A percentile compares a stretch with the other conserved stretches of the same genome.
These are phyloP conservation scores for Cromileptes altivelis DNA, from an alignment of 2,113 vertebrate genomes.

Conservation along the genomic window DNA sequence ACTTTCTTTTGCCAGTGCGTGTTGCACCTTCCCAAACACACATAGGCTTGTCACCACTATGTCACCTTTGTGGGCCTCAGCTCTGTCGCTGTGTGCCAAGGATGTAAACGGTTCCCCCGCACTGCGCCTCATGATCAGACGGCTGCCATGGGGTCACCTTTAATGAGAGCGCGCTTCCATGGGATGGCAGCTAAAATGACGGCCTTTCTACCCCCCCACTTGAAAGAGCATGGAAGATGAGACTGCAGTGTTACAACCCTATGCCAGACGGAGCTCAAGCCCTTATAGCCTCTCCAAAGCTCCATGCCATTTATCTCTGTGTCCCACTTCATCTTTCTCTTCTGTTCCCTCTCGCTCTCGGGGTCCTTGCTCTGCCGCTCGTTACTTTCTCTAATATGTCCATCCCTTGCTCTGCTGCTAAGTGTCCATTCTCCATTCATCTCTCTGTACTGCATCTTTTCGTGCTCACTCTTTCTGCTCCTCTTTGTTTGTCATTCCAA, in stretches of 20 bases:
- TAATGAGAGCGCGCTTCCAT: slow-evolving; percentile 65
- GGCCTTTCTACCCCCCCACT: slow-evolving; percentile 63
- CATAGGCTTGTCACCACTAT: neutral
- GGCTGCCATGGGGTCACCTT: slow-evolving; percentile 56
- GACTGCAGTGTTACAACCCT: slow-evolving; percentile 26
- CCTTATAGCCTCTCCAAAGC: slow-evolving; percentile 57
- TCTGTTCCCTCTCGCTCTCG: slow-evolving; percentile 9
- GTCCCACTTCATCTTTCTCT: slow-evolving; percentile 60
- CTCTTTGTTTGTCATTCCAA: slow-evolving; percentile 26
- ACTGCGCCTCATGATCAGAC: slow-evolving; percentile 49
- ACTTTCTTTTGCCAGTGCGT: neutral
- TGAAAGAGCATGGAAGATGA: slow-evolving; percentile 77
- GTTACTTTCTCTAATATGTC: slow-evolving; percentile 33
- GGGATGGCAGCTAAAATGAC: slow-evolving; percentile 58
- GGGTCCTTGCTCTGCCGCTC: slow-evolving; percentile 11
- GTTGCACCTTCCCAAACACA: neutral
- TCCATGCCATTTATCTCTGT: slow-evolving; percentile 55
- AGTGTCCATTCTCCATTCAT: slow-evolving; percentile 32
- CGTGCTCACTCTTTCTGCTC: neutral
- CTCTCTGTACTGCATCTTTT: neutral
- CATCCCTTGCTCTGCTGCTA: slow-evolving; percentile 19
- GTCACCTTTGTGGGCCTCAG: slow-evolving; percentile 13
- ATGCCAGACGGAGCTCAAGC: slow-evolving; percentile 51
- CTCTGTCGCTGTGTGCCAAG: neutral
- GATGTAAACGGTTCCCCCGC: slow-evolving; percentile 42